phyloP scores from a whole-genome alignment of 2,113 vertebrate species.

The Psilopogon haemacephalus region DNA sequence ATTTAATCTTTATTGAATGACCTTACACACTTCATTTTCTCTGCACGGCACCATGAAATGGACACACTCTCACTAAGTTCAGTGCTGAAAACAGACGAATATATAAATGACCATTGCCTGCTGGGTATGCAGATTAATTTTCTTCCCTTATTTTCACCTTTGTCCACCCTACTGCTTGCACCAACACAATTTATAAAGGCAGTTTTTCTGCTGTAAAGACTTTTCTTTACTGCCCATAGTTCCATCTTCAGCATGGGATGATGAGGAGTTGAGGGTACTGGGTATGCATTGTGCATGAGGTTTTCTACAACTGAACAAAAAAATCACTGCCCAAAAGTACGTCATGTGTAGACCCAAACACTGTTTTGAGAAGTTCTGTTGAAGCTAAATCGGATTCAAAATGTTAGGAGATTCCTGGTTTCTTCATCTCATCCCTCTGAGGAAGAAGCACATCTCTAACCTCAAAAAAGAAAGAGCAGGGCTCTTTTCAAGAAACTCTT shows the following conservation, averaged over 20 bases:
- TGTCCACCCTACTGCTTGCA: slow-evolving; percentile 77
- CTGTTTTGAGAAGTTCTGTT: not conserved
- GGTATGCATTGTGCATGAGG: fast-evolving
- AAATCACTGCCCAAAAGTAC: not conserved
- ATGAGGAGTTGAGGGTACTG: fast-evolving
- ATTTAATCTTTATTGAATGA: slow-evolving; percentile 88
- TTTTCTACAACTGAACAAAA: not conserved
- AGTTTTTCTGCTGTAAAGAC: not conserved
- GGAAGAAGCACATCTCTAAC: not conserved
- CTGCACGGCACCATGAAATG: slow-evolving; percentile 86
- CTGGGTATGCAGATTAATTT: slow-evolving; percentile 97
- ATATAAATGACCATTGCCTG: slow-evolving; percentile 90
- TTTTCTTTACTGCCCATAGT: not conserved
- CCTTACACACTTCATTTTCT: slow-evolving; percentile 86
- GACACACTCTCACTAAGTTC: slow-evolving; percentile 87
- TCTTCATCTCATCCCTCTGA: not conserved
- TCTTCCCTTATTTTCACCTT: slow-evolving; percentile 83
- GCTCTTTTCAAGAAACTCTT: not conserved
- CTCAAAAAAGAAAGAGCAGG: not conserved
- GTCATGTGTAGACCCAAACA: not conserved
- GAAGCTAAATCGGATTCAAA: not conserved
- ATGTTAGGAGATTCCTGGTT: not conserved
- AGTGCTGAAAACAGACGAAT: slow-evolving; percentile 88
- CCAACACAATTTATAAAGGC: slow-evolving; percentile 32
- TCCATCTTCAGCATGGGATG: not conserved